Conservation (phyloP, 2,113 vertebrate genomes). For the Protomyctophum bolini region DNA sequence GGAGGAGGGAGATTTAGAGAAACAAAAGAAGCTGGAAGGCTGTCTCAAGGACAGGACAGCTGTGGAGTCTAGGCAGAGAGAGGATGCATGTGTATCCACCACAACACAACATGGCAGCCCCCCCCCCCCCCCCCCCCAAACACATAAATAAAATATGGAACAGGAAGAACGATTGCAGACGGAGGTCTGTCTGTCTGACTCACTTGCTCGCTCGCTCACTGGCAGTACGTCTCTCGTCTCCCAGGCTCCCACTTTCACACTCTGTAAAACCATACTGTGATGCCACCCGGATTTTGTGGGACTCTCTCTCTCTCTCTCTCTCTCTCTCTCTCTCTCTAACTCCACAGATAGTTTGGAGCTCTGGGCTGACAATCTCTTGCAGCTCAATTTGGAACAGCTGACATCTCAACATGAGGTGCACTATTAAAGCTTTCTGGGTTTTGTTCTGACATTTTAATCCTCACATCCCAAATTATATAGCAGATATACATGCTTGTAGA, state of each 20-base stretch:
- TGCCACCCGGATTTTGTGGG: conserved; percentile 24
- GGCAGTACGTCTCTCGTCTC: conserved; percentile 58
- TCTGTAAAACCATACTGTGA: conserved; percentile 39
- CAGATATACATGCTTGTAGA: too few relatives aligned
- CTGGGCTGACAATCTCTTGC: too few relatives aligned
- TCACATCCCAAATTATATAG: too few relatives aligned
- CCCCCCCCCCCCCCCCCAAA: background rate
- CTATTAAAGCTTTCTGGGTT: too few relatives aligned
- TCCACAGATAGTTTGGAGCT: too few relatives aligned
- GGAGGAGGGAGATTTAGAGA: too few relatives aligned
- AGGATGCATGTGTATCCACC: conserved; percentile 40
- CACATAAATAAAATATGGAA: conserved; percentile 1
- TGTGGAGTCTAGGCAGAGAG: conserved; percentile 47
- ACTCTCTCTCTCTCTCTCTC: background rate
- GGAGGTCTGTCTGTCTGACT: conserved; percentile 56
- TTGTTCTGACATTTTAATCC: too few relatives aligned
- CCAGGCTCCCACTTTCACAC: conserved; percentile 48
- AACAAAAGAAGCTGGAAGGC: conserved; percentile 2
- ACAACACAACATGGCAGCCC: conserved; percentile 35
- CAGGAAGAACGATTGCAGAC: conserved; percentile 40
- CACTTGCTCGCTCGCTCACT: conserved; percentile 33
- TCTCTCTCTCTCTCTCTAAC: too few relatives aligned
- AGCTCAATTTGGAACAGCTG: too few relatives aligned
- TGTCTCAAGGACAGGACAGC: conserved; percentile 50
- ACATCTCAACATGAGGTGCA: too few relatives aligned